Conservation (phyloP, 2,888 invertebrate species). For the Nephrotoma flavescens region DNA sequence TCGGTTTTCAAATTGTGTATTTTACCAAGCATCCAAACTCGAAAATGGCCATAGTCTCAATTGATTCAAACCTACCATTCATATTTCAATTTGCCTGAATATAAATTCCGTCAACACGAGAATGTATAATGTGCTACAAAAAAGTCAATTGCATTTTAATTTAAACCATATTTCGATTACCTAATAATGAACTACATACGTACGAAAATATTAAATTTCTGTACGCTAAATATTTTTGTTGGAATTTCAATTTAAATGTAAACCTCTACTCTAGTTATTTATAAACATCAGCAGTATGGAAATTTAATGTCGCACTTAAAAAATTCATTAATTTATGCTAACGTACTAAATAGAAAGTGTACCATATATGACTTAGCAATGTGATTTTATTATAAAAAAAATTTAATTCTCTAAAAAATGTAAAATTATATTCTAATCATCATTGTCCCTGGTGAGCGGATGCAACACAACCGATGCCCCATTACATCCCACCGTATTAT, state of each 20-base stretch:
- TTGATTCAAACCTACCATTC: too few relatives aligned
- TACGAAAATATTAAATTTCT: neutral
- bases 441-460: conserved; percentile 39
- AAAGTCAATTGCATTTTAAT: neutral
- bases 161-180: neutral
- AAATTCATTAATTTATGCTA: neutral
- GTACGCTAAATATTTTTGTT: neutral
- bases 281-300: neutral
- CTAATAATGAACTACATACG: neutral
- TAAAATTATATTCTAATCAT: conserved; percentile 16
- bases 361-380: too few relatives aligned
- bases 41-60: too few relatives aligned
- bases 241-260: neutral
- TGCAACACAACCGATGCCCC: conserved; percentile 45
- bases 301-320: neutral
- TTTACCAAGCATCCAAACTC: too few relatives aligned
- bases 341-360: too few relatives aligned
- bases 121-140: neutral
- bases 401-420: neutral
- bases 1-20: too few relatives aligned
- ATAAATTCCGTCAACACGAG: too few relatives aligned
- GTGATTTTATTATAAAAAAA: neutral
- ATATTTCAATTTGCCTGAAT: too few relatives aligned
- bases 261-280: neutral
- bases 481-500: conserved; percentile 41